These are phyloP conservation scores for Monoplex corrugatus DNA, from an alignment of 2,888 invertebrate species.

Conservation along the genomic window DNA sequence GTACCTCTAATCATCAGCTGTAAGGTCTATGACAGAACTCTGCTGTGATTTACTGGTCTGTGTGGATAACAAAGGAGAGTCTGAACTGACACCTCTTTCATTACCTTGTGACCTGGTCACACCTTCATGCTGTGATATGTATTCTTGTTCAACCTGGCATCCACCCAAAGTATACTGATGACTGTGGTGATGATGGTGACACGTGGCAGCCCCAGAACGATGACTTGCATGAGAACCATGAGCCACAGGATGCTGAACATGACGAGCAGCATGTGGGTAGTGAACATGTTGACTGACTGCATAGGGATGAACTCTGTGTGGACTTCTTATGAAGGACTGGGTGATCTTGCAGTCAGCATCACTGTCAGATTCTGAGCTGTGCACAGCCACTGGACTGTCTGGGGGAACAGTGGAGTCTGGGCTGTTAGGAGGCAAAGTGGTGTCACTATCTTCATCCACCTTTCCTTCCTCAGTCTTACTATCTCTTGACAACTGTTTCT, in stretches of 20 bases:
- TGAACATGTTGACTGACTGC: not conserved
- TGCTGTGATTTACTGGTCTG: not conserved
- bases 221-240: not conserved
- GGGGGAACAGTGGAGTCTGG: not conserved
- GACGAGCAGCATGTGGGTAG: not conserved
- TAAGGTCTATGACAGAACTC: slow-evolving; percentile 12
- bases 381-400: slow-evolving; percentile 27
- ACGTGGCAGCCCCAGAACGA: not conserved
- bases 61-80: not conserved
- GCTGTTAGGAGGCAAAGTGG: slow-evolving; percentile 6
- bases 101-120: not conserved
- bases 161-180: too few relatives aligned
- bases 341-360: slow-evolving; percentile 27
- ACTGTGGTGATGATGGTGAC: not conserved
- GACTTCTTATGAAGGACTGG: not conserved
- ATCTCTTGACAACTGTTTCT: not conserved
- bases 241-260: not conserved
- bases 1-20: not conserved
- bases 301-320: not conserved
- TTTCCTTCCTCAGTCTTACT: not conserved
- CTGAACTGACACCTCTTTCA: not conserved
- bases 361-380: slow-evolving; percentile 19
- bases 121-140: not conserved
- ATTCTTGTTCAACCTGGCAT: not conserved
- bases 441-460: slow-evolving; percentile 1